A percentile compares a stretch with the other conserved stretches of the same genome.
Evolutionary conservation across 2,888 invertebrate species (phyloP).

Genomic region (Ochlodes sylvanus): DNA sequence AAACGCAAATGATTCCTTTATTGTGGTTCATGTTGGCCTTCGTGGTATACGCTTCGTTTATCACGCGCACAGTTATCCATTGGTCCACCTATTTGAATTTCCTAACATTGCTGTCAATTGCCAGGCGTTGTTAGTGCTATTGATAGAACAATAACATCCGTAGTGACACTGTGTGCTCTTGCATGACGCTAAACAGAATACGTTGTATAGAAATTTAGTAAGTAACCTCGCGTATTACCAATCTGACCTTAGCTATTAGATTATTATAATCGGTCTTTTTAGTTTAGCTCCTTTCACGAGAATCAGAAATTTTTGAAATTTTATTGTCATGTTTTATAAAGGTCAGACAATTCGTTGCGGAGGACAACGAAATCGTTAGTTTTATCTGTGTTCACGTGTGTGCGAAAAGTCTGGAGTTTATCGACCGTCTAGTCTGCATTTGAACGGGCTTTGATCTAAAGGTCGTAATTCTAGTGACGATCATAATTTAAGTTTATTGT

Average conservation of each 20-base stretch:
- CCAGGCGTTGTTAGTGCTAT: slow-evolving; percentile 61
- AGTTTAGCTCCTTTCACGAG: not conserved
- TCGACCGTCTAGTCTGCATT: slow-evolving; percentile 71
- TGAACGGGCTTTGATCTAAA: slow-evolving; percentile 46
- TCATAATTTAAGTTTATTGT: no score
- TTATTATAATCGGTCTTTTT: no score
- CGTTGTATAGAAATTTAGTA: not conserved
- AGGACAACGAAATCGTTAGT: slow-evolving; percentile 46
- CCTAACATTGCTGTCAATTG: slow-evolving; percentile 48
- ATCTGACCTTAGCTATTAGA: no score
- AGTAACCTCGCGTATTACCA: not conserved
- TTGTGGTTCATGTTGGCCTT: slow-evolving; percentile 50
- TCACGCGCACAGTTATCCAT: slow-evolving; percentile 55
- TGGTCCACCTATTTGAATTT: slow-evolving; percentile 48
- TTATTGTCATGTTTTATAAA: slow-evolving; percentile 16
- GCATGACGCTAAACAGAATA: slow-evolving; percentile 20
- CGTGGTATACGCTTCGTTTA: slow-evolving; percentile 51
- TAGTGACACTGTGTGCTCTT: slow-evolving; percentile 47
- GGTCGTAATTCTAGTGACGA: not conserved
- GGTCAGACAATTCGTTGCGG: slow-evolving; percentile 40
- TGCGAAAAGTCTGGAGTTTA: slow-evolving; percentile 64
- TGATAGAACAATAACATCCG: slow-evolving; percentile 66
- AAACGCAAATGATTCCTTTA: slow-evolving; percentile 37
- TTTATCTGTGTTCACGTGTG: slow-evolving; percentile 58
- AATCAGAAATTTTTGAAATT: not conserved